Base-by-base conservation (phyloP, 2,888 invertebrate genomes). In the Dynastes tityus region DNA sequence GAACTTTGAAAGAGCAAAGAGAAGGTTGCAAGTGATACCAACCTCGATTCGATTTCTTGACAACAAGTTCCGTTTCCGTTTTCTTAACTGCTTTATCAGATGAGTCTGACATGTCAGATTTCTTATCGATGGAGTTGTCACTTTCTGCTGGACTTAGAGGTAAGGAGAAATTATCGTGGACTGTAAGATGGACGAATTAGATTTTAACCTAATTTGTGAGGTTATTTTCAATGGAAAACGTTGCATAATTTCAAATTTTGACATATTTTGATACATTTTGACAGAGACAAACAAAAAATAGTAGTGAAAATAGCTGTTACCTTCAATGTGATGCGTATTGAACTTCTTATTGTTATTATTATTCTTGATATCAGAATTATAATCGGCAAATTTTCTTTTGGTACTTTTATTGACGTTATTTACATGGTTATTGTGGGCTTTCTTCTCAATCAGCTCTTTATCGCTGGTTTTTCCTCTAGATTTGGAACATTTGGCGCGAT, bases 141-240 rank as follows among this genome's bases (percentile, higher is more conserved):
- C 88, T 88, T 65, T 87, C 87, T 2, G 88, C 87, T 1, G 88
- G 88, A 81, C 87, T 88, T 71, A 87, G 80, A 2, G 88, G 88
- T 53, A 87, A 81, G 37, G 84, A 81, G 82, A 87, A 87, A 53
- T 81, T 85, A 40, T 85, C 82, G 32, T 81, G 77, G 45, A 81
- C 79, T 79, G 76, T 71, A 81, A 76, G 74, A 53, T 70, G 9
- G n/a, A 55, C 2, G 8, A 16, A 55, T 55, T 13, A 16, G 16
- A 55, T 55, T 58, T 5, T 27, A 58, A 37, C 32, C 1, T 5
- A 22, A 22, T 22, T 22, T 22, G 22, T 22, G 22, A 22, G 22
- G 22, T 22, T 22, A 22, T 22, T 22, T 22, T 22, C 22, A 22
- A 22, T 22, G 22, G 22, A 37, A 37, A 37, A 37, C 37, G 22